Conservation (phyloP, 2,113 vertebrate genomes). For the Ariopsis seemanni region DNA sequence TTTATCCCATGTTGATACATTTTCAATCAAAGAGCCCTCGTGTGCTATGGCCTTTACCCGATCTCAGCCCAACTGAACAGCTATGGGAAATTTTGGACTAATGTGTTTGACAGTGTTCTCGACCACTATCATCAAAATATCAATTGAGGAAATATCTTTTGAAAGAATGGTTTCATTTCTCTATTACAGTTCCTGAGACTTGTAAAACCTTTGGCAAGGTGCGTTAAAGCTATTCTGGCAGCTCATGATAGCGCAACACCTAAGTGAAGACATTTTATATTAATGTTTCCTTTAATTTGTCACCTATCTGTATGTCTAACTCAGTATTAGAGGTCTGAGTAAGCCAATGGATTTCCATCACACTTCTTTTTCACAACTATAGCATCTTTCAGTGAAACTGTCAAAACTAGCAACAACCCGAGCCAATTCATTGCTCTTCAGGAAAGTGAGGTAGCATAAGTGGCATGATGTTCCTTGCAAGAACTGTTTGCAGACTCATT, state of each 20-base stretch:
- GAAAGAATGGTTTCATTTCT: neutral
- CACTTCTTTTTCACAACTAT: neutral
- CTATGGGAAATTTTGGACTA: neutral
- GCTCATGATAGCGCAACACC: neutral
- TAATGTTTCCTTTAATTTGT: neutral
- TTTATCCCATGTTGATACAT: neutral
- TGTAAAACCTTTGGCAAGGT: neutral
- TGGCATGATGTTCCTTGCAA: constrained; percentile 57
- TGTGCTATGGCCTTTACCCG: neutral
- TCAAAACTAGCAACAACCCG: constrained; percentile 30
- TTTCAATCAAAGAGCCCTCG: neutral
- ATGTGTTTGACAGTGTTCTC: neutral
- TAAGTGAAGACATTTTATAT: neutral
- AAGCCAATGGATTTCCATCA: neutral
- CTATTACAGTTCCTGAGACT: neutral
- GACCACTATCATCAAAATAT: neutral
- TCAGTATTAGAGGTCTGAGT: neutral
- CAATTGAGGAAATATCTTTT: neutral
- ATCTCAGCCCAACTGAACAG: neutral
- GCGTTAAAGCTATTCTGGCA: neutral
- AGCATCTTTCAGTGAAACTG: neutral
- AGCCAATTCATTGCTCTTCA: constrained; percentile 39
- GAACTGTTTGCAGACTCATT: constrained; percentile 76
- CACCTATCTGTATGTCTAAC: neutral
- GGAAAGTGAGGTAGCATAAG: constrained; percentile 58